Base-by-base conservation (phyloP, 2,113 vertebrate species). In the Neolamprologus modestus region DNA sequence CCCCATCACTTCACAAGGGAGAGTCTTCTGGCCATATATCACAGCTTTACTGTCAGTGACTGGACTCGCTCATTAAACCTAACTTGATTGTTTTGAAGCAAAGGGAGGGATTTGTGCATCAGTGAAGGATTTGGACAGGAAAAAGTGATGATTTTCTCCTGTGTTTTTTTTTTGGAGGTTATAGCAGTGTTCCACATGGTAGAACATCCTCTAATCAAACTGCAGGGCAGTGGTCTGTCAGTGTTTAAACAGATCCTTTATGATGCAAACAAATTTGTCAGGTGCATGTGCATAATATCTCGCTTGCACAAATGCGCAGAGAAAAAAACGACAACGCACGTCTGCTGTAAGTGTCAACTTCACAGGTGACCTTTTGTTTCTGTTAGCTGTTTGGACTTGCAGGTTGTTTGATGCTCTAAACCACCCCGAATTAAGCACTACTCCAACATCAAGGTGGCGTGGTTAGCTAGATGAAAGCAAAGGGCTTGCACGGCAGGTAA, bases 381-480 rank as follows among this genome's bases (percentile, higher is more conserved):
- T 59, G 86, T 13, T 13, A n/a, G 83, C 50, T 85, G 84, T 88
- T 87, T 90, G 88, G 87, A 92, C 53, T 50, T 68, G 82, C 73
- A 63, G 68, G 47, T 88, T 85, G 90, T 92, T 93, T 93, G 87
- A 92, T 87, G 93, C 82, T 86, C 83, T 59, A 87, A 68, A 90
- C 54, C 86, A 84, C 19, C 59, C 50, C 28, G 88, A 92, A 93
- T 93, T 31, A 89, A 93, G 84, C 81, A 37, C 73, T 54, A 82
- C 88, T 92, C 55, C 85, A 85, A 93, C 90, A 94, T 93, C 91
- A 94, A 93, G 93, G 92, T 81, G 71, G 12, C 14, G 61, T 80
- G 55, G 82, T 92, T 66, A 82, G 87, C 63, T 21, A 85, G 88
- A 95, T 95, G 86, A 95, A 95, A 95, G 93, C 83, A 19, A 63